Evolutionary conservation across 2,888 invertebrate genomes (phyloP), one percentile per base, ranked within the genome.

Genomic region (Synanthedon myopaeformis): DNA sequence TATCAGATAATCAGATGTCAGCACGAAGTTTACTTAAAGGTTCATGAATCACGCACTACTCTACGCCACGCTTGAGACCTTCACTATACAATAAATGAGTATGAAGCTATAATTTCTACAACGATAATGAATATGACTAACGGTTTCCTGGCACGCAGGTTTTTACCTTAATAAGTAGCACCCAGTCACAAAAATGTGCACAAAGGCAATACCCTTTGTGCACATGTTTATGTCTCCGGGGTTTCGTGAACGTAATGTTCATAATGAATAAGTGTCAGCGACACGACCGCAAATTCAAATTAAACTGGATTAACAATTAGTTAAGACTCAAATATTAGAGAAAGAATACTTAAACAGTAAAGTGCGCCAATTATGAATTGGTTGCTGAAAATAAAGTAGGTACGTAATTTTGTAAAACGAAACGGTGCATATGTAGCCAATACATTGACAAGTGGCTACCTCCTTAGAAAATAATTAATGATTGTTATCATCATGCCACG

Each of bases 81-180:
- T 65, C 64, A 70, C 70, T 70, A 65, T 71, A 75, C 72, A 75
- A 73, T 76, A 79, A 79, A 76, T 77, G 73, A 74, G 72, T 77
- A 76, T 75, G 69, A 77, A 75, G 69, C 74, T 76, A 80, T 82
- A 83, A 81, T 81, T 82, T 80, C 79, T 77, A 76, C 75, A 69
- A 76, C 74, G 74, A 77, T 81, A 85, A 79, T 81, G 78, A 80
- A 81, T 77, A 74, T 82, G 81, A 84, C 70, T 79, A 82, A 85
- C 78, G 76, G 75, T 70, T 63, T 61, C 60, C 62, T 70, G 74
- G 64, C 85, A 85, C 85, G 85, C 76, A 82, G 73, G 76, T 76
- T 81, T 79, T 78, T 71, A 79, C 74, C 66, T 69, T 78, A 81
- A 79, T 80, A 78, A 78, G 73, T 70, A 70, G 66, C 63, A 64